Conservation (phyloP, 2,888 invertebrate species). For the Dynastes maya region DNA sequence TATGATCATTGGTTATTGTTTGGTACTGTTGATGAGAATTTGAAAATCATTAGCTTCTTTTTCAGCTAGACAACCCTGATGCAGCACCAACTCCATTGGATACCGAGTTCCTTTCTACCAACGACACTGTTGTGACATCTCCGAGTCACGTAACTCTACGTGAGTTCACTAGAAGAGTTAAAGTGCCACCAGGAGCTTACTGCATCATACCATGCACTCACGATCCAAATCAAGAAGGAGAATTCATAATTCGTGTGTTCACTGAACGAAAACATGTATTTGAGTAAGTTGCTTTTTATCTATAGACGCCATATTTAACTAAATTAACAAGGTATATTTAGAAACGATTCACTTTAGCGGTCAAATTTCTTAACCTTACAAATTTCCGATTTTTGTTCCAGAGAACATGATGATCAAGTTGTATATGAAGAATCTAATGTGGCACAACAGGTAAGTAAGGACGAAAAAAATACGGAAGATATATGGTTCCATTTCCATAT, state of each 20-base stretch:
- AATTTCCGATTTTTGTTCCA: not conserved
- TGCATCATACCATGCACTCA: slow-evolving; percentile 29
- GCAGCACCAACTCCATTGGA: slow-evolving; percentile 19
- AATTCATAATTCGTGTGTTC: slow-evolving; percentile 24
- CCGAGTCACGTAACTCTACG: not conserved
- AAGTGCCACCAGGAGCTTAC: slow-evolving; percentile 29
- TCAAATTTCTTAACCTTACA: too few species aligned
- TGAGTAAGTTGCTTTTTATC: slow-evolving; percentile 16
- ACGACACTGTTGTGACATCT: not conserved
- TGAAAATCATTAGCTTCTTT: not conserved
- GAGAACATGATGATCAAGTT: slow-evolving; percentile 32
- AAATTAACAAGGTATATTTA: too few species aligned
- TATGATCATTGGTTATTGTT: too few species aligned
- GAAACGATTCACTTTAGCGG: too few species aligned
- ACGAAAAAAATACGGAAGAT: not conserved
- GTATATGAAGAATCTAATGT: not conserved
- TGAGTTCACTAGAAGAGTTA: slow-evolving; percentile 22
- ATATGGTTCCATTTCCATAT: too few species aligned
- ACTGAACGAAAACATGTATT: slow-evolving; percentile 25
- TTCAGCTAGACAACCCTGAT: slow-evolving; percentile 12
- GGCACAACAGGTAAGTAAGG: not conserved
- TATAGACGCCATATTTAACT: not conserved
- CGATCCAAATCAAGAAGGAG: slow-evolving; percentile 31
- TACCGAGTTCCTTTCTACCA: not conserved
- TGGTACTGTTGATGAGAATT: too few species aligned